These are phyloP conservation scores for Macrotrachela quadricornifera DNA, from an alignment of 1,140 invertebrate genomes.

Conservation along the genomic window DNA sequence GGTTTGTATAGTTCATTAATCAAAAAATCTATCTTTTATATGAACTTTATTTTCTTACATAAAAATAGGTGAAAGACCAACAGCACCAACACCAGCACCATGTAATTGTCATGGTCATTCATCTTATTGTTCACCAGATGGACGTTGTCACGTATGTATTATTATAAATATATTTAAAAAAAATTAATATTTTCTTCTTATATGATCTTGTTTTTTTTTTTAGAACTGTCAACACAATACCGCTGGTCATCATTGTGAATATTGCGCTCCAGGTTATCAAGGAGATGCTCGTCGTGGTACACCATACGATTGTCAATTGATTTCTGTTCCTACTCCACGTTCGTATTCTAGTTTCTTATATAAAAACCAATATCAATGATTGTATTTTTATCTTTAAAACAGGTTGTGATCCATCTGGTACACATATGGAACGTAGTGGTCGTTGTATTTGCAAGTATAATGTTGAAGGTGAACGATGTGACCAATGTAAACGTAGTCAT, in stretches of 20 bases:
- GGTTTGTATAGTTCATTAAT: not conserved
- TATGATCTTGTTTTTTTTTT: not conserved
- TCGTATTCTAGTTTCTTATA: no score
- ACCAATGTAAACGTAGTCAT: no score
- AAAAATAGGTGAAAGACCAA: no score
- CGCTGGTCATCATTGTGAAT: conserved; percentile 21
- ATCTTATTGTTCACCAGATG: no score
- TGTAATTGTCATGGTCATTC: not conserved
- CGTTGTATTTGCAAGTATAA: not conserved
- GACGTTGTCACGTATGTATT: no score
- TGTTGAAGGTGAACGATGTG: no score
- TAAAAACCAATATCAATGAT: not conserved
- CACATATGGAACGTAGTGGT: not conserved
- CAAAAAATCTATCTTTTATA: not conserved
- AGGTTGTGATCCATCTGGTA: conserved; percentile 3
- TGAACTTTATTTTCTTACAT: not conserved
- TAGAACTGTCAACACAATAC: conserved; percentile 15
- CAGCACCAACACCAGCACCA: no score
- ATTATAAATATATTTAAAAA: no score
- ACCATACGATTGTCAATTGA: conserved; percentile 27
- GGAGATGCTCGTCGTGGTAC: conserved; percentile 31
- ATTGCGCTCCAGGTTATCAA: conserved; percentile 12
- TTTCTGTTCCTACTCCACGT: conserved; percentile 7
- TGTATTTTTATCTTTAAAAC: not conserved
- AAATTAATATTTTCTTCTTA: not conserved